A percentile compares a stretch with the other conserved stretches of the same genome.
Conservation (phyloP, 1,140 invertebrate species). For the Prorops nasuta region DNA sequence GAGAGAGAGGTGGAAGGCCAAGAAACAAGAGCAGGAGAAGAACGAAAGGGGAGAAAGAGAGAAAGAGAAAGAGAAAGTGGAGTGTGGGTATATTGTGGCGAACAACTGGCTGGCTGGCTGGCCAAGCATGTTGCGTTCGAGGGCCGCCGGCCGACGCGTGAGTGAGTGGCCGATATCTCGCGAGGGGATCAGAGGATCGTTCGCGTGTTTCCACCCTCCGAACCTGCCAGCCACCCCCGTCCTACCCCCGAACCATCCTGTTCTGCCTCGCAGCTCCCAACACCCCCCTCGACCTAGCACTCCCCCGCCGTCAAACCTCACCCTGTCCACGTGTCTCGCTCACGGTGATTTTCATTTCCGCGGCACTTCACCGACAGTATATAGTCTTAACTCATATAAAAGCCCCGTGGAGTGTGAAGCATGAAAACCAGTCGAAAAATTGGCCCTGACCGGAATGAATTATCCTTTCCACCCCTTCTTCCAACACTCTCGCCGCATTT, state of each 20-base stretch:
- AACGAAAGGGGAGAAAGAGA: constrained; percentile 2
- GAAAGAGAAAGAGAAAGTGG: constrained; percentile 8
- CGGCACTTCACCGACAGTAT: constrained; percentile 36
- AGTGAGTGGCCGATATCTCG: constrained; percentile 55
- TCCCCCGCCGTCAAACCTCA: constrained; percentile 17
- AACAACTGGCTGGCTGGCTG: not conserved
- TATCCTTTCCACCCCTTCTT: too few relatives aligned
- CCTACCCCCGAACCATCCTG: constrained; percentile 23
- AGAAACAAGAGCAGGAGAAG: not conserved
- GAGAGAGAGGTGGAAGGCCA: constrained; percentile 7
- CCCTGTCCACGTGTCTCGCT: constrained; percentile 51
- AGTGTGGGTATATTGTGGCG: constrained; percentile 25
- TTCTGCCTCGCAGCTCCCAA: constrained; percentile 26
- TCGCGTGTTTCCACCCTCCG: constrained; percentile 48
- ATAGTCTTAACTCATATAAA: not conserved
- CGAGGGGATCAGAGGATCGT: constrained; percentile 55
- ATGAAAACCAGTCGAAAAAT: too few relatives aligned
- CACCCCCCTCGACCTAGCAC: constrained; percentile 30
- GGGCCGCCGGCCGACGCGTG: constrained; percentile 48
- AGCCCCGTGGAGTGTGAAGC: not conserved
- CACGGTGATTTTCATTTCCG: constrained; percentile 56
- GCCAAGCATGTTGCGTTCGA: constrained; percentile 39
- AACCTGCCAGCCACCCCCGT: constrained; percentile 26
- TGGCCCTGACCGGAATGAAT: too few relatives aligned
- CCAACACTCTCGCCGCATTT: too few relatives aligned